Conservation (phyloP, 2,113 vertebrate species). For the Progne subis region DNA sequence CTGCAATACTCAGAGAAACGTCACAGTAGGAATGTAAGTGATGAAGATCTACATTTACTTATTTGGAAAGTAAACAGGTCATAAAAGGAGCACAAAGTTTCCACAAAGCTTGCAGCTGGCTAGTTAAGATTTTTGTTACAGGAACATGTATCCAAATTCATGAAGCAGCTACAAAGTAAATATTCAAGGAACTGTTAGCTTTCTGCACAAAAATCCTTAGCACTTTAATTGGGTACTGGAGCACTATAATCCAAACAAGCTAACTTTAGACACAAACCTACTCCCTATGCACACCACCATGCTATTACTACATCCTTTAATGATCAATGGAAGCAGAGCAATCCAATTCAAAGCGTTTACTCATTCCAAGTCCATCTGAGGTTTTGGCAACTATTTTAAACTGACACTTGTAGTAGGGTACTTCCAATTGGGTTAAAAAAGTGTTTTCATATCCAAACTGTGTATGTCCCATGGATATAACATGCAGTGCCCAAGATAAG, state of each 20-base stretch:
- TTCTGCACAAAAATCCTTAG: background rate
- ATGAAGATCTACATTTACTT: background rate
- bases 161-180: background rate
- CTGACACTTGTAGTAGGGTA: background rate
- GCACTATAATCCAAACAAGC: background rate
- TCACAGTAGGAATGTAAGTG: background rate
- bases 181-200: background rate
- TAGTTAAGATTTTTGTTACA: background rate
- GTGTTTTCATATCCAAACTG: background rate
- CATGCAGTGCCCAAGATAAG: background rate
- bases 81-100: background rate
- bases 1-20: background rate
- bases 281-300: background rate
- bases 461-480: background rate
- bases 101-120: background rate
- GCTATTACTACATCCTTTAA: background rate
- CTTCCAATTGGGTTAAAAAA: background rate
- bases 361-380: background rate
- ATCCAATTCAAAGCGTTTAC: background rate
- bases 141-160: background rate
- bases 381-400: background rate
- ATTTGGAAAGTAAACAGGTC: background rate
- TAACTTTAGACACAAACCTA: background rate
- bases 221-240: background rate
- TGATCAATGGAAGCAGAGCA: background rate